Percentiles rank a stretch among this genome's conserved stretches.
phyloP scores from a whole-genome alignment of 2,888 invertebrate genomes.

The Cataglyphis altisquamis region DNA sequence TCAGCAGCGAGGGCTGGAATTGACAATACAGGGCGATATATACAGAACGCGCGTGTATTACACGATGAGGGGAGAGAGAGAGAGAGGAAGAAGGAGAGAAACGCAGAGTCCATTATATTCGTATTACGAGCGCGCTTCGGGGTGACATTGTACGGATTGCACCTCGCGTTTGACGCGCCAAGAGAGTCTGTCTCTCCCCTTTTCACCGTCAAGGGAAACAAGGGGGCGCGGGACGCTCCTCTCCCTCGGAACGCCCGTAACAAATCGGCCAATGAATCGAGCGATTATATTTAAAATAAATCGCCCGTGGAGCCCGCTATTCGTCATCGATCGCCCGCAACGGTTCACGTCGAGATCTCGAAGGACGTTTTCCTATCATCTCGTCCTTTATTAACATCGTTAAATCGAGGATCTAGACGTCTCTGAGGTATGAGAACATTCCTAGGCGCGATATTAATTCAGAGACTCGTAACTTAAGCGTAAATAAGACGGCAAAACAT shows the following conservation, averaged over 20 bases:
- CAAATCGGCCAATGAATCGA: conserved; percentile 76
- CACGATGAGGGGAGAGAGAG: conserved; percentile 29
- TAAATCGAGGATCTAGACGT: neutral
- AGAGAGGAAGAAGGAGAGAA: neutral
- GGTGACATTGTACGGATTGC: conserved; percentile 70
- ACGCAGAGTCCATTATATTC: conserved; percentile 75
- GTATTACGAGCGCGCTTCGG: conserved; percentile 76
- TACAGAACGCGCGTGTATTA: conserved; percentile 33
- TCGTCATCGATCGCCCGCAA: conserved; percentile 60
- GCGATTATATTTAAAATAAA: conserved; percentile 79
- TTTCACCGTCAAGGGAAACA: conserved; percentile 37
- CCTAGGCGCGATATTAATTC: neutral
- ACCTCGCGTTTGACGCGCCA: conserved; percentile 55
- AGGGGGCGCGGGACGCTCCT: conserved; percentile 34
- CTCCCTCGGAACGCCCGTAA: conserved; percentile 71
- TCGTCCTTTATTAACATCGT: conserved; percentile 26
- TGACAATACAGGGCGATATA: conserved; percentile 38
- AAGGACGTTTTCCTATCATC: conserved; percentile 25
- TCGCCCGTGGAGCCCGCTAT: conserved; percentile 73
- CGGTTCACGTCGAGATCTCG: conserved; percentile 42
- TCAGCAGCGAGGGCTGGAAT: conserved; percentile 52
- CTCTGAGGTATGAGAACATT: neutral
- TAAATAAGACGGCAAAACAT: neutral
- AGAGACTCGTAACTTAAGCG: no score
- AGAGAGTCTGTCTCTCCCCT: conserved; percentile 37